phyloP scores from a whole-genome alignment of 2,888 invertebrate species.

The Schizaphis graminum region DNA sequence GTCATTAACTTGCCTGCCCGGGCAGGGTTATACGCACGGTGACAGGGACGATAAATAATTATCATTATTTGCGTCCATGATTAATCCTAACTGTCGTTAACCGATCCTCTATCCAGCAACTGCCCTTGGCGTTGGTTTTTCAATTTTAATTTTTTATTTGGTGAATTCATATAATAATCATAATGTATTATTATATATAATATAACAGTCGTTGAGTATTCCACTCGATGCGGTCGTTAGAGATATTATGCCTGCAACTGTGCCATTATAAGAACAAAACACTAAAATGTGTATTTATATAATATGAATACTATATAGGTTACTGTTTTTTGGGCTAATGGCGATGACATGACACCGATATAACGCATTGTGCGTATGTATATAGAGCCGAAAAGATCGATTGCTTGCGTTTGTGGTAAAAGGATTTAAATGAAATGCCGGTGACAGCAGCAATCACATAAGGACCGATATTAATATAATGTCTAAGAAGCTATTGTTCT shows the following conservation, averaged over 20 bases:
- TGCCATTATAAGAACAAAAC: background rate
- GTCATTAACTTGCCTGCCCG: constrained; percentile 46
- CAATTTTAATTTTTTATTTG: background rate
- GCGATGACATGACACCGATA: background rate
- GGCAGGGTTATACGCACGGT: background rate
- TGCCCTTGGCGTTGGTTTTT: background rate
- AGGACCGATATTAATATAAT: background rate
- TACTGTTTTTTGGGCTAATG: background rate
- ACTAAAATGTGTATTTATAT: background rate
- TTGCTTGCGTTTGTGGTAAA: background rate
- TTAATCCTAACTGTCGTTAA: constrained; percentile 59
- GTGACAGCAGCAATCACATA: background rate
- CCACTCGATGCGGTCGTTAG: background rate
- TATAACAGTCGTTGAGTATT: background rate
- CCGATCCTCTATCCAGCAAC: background rate
- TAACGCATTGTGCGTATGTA: background rate
- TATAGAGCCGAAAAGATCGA: background rate
- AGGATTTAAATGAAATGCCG: background rate
- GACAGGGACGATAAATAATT: constrained; percentile 46
- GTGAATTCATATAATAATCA: background rate
- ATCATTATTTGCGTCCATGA: constrained; percentile 32
- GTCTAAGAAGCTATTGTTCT: background rate
- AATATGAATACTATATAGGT: background rate
- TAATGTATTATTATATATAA: background rate
- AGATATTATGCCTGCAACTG: background rate